phyloP scores from a whole-genome alignment of 2,113 vertebrate species.

The Alligator sinensis region DNA sequence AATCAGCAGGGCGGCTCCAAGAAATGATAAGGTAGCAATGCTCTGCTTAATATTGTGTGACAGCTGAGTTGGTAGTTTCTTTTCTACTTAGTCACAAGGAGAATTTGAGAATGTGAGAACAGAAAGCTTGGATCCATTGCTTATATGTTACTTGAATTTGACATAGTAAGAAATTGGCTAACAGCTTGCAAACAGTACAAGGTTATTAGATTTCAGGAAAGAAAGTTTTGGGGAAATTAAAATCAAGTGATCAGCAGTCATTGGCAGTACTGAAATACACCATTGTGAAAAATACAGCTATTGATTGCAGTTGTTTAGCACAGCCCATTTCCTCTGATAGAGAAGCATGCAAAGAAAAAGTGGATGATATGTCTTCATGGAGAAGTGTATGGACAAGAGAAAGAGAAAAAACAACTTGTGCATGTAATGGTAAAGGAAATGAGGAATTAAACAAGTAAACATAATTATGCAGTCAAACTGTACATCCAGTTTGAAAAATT shows the following conservation, averaged over 20 bases:
- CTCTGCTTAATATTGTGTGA: background rate
- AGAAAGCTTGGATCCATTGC: background rate
- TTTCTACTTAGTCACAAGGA: background rate
- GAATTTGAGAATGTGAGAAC: constrained; percentile 46
- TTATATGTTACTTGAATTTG: background rate
- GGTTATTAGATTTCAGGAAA: constrained; percentile 16
- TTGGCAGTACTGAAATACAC: constrained; percentile 27
- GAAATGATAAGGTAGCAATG: background rate
- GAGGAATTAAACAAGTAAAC: background rate
- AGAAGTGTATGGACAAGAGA: background rate
- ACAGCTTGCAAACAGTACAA: background rate
- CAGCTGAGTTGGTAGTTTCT: background rate
- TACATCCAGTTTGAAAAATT: background rate
- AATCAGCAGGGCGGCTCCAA: background rate
- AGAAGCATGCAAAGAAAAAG: background rate
- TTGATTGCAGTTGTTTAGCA: background rate
- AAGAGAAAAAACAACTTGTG: background rate
- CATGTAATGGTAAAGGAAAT: background rate
- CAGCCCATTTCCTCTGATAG: background rate
- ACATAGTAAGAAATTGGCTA: background rate
- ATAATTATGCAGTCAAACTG: background rate
- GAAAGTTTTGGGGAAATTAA: background rate
- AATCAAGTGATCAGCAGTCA: background rate
- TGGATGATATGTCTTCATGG: background rate
- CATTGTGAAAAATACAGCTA: background rate